These are phyloP conservation scores for Heterodera filipjevi DNA, from an alignment of 2,888 invertebrate species.

Conservation along the genomic window DNA sequence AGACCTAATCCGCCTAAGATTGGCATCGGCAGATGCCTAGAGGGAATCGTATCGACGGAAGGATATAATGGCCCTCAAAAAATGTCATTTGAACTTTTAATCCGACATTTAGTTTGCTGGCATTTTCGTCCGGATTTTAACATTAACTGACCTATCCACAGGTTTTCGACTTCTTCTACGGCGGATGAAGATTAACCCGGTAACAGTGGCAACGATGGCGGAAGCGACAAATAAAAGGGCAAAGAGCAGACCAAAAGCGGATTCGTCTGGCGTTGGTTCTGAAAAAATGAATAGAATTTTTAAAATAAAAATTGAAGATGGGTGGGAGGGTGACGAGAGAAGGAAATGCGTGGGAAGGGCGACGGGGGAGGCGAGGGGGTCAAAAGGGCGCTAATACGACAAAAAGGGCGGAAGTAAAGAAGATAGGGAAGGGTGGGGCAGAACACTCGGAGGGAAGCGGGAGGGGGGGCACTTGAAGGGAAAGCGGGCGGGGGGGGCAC, in stretches of 20 bases:
- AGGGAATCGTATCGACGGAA: background rate
- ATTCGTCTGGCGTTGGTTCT: slow-evolving; percentile 39
- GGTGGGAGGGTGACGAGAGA: background rate
- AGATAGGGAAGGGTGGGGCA: background rate
- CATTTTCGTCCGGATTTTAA: background rate
- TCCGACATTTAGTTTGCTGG: background rate
- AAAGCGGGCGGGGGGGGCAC: background rate
- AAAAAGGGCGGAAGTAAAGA: slow-evolving; percentile 15
- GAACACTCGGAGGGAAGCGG: no score
- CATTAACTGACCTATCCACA: background rate
- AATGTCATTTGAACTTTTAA: background rate
- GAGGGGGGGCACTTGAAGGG: background rate
- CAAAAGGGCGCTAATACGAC: slow-evolving; percentile 1
- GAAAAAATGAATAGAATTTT: slow-evolving; percentile 23
- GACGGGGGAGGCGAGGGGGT: background rate
- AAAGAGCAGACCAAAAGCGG: slow-evolving; percentile 40
- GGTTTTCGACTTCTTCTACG: background rate
- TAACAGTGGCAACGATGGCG: slow-evolving; percentile 35
- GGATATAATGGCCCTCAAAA: background rate
- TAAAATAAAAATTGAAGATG: background rate
- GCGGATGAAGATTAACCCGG: slow-evolving; percentile 32
- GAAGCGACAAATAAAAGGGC: slow-evolving; percentile 43
- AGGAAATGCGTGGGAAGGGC: slow-evolving; percentile 1
- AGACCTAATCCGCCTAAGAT: slow-evolving; percentile 2
- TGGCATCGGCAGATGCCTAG: background rate